Evolutionary conservation across 2,888 invertebrate species (phyloP).

Genomic region (Dusona sp.): DNA sequence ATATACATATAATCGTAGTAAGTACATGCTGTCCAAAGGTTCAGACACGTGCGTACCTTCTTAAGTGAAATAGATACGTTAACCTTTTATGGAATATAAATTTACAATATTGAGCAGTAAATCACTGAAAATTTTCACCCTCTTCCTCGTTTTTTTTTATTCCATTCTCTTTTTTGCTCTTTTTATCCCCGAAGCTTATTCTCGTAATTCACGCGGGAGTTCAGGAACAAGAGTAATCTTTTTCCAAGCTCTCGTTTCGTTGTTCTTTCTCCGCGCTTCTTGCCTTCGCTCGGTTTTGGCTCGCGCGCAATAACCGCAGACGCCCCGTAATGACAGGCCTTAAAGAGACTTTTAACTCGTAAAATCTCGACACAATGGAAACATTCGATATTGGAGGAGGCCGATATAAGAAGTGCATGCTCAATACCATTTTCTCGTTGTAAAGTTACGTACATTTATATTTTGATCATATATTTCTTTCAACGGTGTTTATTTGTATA

Average conservation of each 20-base stretch:
- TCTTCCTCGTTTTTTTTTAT: background rate
- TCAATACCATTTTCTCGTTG: slow-evolving; percentile 60
- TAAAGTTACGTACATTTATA: background rate
- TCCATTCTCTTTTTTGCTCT: background rate
- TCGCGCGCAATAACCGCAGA: slow-evolving; percentile 74
- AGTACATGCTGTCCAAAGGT: background rate
- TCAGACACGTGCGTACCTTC: slow-evolving; percentile 35
- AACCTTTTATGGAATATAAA: slow-evolving; percentile 82
- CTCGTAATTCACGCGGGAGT: slow-evolving; percentile 9
- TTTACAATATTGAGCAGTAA: slow-evolving; percentile 82
- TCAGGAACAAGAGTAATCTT: slow-evolving; percentile 45
- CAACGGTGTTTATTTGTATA: background rate
- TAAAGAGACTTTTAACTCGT: slow-evolving; percentile 80
- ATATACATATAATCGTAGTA: slow-evolving; percentile 19
- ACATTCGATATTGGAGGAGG: slow-evolving; percentile 74
- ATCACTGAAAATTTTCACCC: slow-evolving; percentile 79
- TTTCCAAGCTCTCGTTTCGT: slow-evolving; percentile 34
- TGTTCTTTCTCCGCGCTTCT: slow-evolving; percentile 6
- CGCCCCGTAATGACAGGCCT: slow-evolving; percentile 82
- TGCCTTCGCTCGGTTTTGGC: slow-evolving; percentile 51
- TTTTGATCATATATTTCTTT: background rate
- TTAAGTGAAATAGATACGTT: slow-evolving; percentile 83
- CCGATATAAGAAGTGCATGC: slow-evolving; percentile 1
- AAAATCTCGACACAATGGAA: slow-evolving; percentile 83
- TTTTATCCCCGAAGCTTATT: slow-evolving; percentile 11